Evolutionary conservation across 1,140 invertebrate species (phyloP).

Genomic region (Vanessa tameamea): DNA sequence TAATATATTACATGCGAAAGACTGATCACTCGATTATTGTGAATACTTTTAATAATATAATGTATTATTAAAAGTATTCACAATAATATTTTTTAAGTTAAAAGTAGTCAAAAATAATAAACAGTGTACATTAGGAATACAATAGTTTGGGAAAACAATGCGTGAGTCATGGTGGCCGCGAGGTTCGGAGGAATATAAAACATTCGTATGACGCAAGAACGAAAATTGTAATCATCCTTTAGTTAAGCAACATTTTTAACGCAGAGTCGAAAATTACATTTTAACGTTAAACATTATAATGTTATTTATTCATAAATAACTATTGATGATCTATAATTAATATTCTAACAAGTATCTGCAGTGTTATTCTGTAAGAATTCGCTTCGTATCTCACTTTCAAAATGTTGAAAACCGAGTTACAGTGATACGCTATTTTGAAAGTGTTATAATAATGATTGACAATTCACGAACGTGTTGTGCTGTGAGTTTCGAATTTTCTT

Average conservation of each 20-base stretch:
- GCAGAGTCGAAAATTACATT: neutral
- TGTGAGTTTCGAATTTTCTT: no score
- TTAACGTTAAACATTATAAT: neutral
- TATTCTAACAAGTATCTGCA: no score
- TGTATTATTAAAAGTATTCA: no score
- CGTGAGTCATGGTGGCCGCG: neutral
- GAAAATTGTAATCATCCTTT: neutral
- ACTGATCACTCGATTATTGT: neutral
- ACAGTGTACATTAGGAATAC: constrained; percentile 12
- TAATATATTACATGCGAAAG: neutral
- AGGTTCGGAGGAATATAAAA: constrained; percentile 12
- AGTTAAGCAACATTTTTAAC: constrained; percentile 1
- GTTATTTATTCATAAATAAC: neutral
- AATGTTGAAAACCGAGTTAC: no score
- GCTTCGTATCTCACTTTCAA: no score
- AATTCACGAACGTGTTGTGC: no score
- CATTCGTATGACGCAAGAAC: neutral
- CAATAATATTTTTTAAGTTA: neutral
- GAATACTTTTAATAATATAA: neutral
- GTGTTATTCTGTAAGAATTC: no score
- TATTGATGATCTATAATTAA: no score
- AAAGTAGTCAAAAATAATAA: constrained; percentile 5
- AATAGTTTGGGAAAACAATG: constrained; percentile 7
- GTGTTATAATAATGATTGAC: no score
- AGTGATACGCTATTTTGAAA: no score